A percentile compares a stretch with the other conserved stretches of the same genome.
phyloP scores from a whole-genome alignment of 2,888 invertebrate genomes.

The Acanthoscelides obtectus region DNA sequence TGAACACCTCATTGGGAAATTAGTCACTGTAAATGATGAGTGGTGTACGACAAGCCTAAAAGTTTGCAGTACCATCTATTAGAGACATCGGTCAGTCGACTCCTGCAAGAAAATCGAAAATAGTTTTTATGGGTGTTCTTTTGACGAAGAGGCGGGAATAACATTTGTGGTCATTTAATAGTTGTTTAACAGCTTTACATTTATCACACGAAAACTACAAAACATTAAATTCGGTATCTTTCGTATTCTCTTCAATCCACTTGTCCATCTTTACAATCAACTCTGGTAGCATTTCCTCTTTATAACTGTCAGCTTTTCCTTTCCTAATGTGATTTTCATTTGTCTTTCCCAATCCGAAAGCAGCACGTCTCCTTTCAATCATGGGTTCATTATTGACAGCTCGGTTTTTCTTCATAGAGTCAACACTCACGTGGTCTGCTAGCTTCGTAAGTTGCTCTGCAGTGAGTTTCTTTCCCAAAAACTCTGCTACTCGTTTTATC shows the following conservation, averaged over 20 bases:
- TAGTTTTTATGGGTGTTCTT: too few relatives aligned
- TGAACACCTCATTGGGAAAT: too few relatives aligned
- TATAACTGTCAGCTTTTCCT: background rate
- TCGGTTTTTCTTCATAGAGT: constrained; percentile 52
- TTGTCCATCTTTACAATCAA: background rate
- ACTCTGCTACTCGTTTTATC: constrained; percentile 20
- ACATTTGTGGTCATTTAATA: too few relatives aligned
- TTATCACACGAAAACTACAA: too few relatives aligned
- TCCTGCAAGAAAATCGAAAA: too few relatives aligned
- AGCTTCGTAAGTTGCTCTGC: constrained; percentile 21
- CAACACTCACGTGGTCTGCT: constrained; percentile 27
- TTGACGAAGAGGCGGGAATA: too few relatives aligned
- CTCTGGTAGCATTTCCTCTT: background rate
- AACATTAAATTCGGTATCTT: background rate
- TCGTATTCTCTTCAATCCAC: background rate
- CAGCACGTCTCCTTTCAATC: background rate
- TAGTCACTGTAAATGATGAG: too few relatives aligned
- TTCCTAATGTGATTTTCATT: background rate
- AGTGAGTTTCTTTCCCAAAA: constrained; percentile 20
- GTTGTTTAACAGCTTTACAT: too few relatives aligned
- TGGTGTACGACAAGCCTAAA: too few relatives aligned
- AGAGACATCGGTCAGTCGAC: too few relatives aligned
- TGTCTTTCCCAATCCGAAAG: background rate
- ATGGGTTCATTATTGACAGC: constrained; percentile 44
- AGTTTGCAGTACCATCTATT: too few relatives aligned